Conservation (phyloP, 2,888 invertebrate genomes). For the Abrostola tripartita region DNA sequence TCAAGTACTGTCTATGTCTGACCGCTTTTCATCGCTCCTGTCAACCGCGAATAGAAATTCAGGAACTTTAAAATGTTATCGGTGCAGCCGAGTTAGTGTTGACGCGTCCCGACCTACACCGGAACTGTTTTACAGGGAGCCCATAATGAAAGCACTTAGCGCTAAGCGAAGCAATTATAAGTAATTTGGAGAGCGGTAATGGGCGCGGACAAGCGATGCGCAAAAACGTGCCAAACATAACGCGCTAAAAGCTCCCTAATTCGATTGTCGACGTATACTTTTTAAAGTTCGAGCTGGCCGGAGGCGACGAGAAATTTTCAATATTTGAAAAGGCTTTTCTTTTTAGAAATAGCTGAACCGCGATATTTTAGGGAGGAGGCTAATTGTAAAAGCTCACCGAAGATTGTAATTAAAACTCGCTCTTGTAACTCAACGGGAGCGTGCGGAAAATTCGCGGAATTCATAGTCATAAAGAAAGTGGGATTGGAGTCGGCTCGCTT, state of each 20-base stretch:
- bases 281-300: conserved; percentile 73
- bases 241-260: conserved; percentile 88
- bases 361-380: conserved; percentile 62
- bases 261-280: conserved; percentile 84
- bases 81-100: conserved; percentile 69
- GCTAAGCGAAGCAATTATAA: conserved; percentile 88
- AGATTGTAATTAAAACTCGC: conserved; percentile 81
- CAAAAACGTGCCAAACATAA: conserved; percentile 86
- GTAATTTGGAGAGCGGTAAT: conserved; percentile 86
- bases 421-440: conserved; percentile 67
- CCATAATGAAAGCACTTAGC: conserved; percentile 88
- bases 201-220: conserved; percentile 86
- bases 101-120: conserved; percentile 71
- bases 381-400: conserved; percentile 73
- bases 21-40: conserved; percentile 47
- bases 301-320: conserved; percentile 62
- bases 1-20: conserved; percentile 70
- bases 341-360: conserved; percentile 40
- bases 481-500: conserved; percentile 73
- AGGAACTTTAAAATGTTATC: conserved; percentile 66
- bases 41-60: conserved; percentile 44
- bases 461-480: conserved; percentile 85
- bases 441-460: conserved; percentile 76
- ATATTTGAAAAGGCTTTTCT: conserved; percentile 45
- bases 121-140: conserved; percentile 76